These are phyloP conservation scores for Opisthograptis luteolata DNA, from an alignment of 2,888 invertebrate genomes.

Conservation along the genomic window DNA sequence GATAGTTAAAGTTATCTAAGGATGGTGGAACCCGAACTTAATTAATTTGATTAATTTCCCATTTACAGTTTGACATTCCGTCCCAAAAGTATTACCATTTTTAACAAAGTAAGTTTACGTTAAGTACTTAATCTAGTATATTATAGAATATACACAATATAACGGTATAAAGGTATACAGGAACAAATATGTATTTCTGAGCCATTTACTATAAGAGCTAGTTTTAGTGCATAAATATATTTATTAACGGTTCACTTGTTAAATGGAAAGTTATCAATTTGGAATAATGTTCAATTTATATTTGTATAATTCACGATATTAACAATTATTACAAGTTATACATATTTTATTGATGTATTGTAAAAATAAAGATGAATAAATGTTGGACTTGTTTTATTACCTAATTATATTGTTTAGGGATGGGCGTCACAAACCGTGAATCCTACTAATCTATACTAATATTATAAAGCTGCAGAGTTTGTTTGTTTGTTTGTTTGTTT, in stretches of 20 bases:
- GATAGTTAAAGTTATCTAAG: too few relatives aligned
- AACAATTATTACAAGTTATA: conserved; percentile 61
- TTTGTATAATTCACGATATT: conserved; percentile 35
- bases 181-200: conserved; percentile 48
- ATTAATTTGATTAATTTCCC: conserved; percentile 32
- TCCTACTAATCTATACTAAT: too few relatives aligned
- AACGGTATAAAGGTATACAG: conserved; percentile 38
- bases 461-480: too few relatives aligned
- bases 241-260: conserved; percentile 38
- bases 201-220: conserved; percentile 49
- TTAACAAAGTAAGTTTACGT: conserved; percentile 39
- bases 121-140: conserved; percentile 31
- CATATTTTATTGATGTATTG: conserved; percentile 76
- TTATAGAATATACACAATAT: too few relatives aligned
- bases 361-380: conserved; percentile 55
- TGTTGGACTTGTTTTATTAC: conserved; percentile 19
- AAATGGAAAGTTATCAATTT: conserved; percentile 44
- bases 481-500: too few relatives aligned
- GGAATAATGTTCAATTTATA: conserved; percentile 26
- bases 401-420: background rate
- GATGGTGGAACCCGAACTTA: too few relatives aligned
- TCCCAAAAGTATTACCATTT: conserved; percentile 75
- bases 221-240: conserved; percentile 32
- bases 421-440: too few relatives aligned
- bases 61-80: conserved; percentile 60